Conservation (phyloP, 2,888 invertebrate species). For the Acleris sparsana region DNA sequence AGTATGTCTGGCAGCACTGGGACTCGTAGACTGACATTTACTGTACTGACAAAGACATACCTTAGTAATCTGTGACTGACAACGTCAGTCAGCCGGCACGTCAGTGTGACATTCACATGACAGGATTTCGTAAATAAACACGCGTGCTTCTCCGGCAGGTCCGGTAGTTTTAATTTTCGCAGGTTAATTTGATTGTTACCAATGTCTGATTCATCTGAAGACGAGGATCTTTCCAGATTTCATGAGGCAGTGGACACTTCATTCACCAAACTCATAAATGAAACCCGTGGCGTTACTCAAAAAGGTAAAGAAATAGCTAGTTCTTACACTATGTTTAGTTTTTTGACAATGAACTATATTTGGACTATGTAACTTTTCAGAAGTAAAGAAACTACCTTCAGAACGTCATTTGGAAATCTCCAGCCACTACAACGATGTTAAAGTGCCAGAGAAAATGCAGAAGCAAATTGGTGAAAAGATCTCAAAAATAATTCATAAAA, state of each 20-base stretch:
- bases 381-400: constrained; percentile 54
- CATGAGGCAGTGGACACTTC: constrained; percentile 78
- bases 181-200: neutral
- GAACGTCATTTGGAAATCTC: constrained; percentile 69
- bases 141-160: no score
- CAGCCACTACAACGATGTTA: constrained; percentile 80
- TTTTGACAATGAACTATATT: neutral
- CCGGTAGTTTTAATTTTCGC: no score
- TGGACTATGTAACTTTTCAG: constrained; percentile 37
- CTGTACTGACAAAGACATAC: no score
- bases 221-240: constrained; percentile 73
- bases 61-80: no score
- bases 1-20: no score
- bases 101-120: no score
- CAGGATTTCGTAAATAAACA: no score
- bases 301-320: constrained; percentile 9
- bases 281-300: constrained; percentile 52
- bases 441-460: constrained; percentile 80
- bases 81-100: no score
- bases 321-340: neutral
- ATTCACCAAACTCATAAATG: constrained; percentile 66
- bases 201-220: constrained; percentile 72
- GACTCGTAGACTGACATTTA: no score
- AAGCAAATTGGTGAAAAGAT: constrained; percentile 77
- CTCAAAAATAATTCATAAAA: constrained; percentile 71